Conservation (phyloP, 1,140 invertebrate species). For the Camponotus vicinus region DNA sequence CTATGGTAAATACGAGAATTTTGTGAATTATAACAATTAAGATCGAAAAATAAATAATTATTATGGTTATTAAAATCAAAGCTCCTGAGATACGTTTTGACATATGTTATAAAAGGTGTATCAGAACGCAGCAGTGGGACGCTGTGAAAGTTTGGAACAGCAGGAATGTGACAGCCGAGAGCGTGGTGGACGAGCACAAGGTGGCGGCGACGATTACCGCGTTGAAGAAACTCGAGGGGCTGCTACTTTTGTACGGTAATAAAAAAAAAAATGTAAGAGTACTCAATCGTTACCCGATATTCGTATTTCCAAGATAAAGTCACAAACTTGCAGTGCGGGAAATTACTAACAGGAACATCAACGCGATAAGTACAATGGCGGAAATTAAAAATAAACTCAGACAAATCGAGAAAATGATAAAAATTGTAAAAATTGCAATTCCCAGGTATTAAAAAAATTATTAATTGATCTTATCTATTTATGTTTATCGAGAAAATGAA, state of each 20-base stretch:
- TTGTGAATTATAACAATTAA: neutral
- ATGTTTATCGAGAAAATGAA: neutral
- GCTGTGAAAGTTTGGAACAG: conserved; percentile 76
- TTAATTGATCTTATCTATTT: neutral
- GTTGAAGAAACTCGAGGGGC: conserved; percentile 81
- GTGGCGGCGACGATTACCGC: conserved; percentile 76
- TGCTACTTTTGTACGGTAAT: conserved; percentile 82
- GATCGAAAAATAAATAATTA: neutral
- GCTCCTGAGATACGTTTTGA: neutral
- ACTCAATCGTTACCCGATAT: neutral
- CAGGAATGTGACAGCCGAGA: conserved; percentile 63
- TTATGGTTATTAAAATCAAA: neutral
- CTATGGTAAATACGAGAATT: conserved; percentile 77
- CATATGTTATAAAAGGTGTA: conserved; percentile 72
- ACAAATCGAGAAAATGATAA: conserved; percentile 74
- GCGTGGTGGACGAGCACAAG: conserved; percentile 72
- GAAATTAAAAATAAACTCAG: conserved; percentile 77
- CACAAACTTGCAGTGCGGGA: conserved; percentile 76
- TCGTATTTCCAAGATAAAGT: neutral
- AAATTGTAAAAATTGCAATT: conserved; percentile 73
- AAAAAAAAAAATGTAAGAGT: neutral
- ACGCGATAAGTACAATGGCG: conserved; percentile 63
- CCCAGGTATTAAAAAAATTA: conserved; percentile 76
- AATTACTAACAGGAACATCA: conserved; percentile 74
- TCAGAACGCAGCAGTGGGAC: conserved; percentile 82